Conservation (phyloP, 1,140 invertebrate genomes). For the Nasonia longicornis region DNA sequence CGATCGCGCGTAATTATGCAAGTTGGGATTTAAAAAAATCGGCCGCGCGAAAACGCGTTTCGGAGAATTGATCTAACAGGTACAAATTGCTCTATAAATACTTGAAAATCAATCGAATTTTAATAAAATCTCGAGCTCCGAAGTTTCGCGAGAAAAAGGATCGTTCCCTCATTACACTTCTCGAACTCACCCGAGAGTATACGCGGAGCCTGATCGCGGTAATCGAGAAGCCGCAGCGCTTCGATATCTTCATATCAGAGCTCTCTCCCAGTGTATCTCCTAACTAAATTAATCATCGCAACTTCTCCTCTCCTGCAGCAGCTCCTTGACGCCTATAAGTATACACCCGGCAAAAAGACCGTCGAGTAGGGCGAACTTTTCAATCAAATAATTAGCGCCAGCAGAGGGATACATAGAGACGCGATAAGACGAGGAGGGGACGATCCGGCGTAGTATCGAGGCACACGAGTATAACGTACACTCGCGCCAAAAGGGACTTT, state of each 20-base stretch:
- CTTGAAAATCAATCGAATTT: too few species aligned
- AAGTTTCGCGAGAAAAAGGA: too few species aligned
- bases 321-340: neutral
- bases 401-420: neutral
- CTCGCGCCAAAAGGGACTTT: neutral
- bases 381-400: conserved; percentile 14
- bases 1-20: neutral
- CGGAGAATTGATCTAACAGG: too few species aligned
- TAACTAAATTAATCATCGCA: neutral
- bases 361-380: neutral
- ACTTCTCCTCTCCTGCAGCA: neutral
- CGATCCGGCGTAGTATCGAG: neutral
- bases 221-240: neutral
- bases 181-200: too few species aligned
- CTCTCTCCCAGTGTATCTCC: too few species aligned
- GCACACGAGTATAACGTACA: neutral
- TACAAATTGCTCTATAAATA: too few species aligned
- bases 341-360: neutral
- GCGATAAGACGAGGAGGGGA: neutral
- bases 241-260: too few species aligned
- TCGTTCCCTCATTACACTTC: too few species aligned
- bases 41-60: too few species aligned
- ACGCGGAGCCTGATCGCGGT: neutral
- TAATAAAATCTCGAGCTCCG: too few species aligned
- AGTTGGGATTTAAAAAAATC: too few species aligned